phyloP scores from a whole-genome alignment of 2,888 invertebrate species.

The Neria commutata region DNA sequence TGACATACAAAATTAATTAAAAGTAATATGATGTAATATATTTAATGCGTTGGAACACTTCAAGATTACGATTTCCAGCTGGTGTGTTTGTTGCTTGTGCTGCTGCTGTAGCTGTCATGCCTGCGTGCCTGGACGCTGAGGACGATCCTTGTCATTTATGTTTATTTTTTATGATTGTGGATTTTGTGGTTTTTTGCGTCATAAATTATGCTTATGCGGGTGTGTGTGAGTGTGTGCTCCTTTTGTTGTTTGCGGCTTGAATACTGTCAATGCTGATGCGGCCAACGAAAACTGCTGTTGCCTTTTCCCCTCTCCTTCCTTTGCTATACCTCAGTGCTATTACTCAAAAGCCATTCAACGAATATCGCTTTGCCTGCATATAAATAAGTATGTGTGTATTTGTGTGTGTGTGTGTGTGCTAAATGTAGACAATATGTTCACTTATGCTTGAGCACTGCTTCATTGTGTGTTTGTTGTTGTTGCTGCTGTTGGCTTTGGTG shows the following conservation, averaged over 20 bases:
- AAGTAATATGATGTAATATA: too few relatives aligned
- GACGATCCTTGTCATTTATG: slow-evolving; percentile 2
- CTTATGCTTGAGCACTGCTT: too few relatives aligned
- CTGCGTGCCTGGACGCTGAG: too few relatives aligned
- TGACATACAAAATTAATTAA: too few relatives aligned
- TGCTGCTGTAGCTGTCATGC: background rate
- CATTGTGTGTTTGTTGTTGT: too few relatives aligned
- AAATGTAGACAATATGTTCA: background rate
- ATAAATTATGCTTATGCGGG: background rate
- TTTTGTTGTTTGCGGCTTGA: background rate
- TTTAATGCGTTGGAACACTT: too few relatives aligned
- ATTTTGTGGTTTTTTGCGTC: slow-evolving; percentile 1
- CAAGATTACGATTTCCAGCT: too few relatives aligned
- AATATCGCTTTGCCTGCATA: background rate
- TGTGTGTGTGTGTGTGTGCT: too few relatives aligned
- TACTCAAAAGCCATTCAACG: background rate
- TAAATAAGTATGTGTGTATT: background rate
- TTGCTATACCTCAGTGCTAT: too few relatives aligned
- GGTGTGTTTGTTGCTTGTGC: background rate
- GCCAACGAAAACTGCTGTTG: background rate
- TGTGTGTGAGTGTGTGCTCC: background rate
- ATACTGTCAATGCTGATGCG: background rate
- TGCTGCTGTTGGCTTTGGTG: background rate
- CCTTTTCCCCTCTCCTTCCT: background rate
- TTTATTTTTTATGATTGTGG: slow-evolving; percentile 5